These are phyloP conservation scores for Epizoanthus fatuus DNA, from an alignment of 92 coral and sea anemone genomes.

Conservation along the genomic window DNA sequence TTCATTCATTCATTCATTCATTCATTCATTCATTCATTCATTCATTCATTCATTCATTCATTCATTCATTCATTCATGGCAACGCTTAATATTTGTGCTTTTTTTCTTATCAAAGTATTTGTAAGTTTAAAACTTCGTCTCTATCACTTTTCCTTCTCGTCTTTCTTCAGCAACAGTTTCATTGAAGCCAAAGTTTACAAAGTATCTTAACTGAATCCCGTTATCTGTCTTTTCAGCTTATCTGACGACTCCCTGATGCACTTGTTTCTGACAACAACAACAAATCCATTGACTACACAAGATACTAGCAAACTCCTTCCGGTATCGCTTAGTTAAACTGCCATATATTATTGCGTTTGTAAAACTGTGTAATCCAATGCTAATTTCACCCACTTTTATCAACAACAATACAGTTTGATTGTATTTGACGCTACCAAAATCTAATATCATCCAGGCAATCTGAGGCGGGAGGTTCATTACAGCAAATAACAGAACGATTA, in stretches of 20 bases:
- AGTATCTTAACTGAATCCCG: neutral
- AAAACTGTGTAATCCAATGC: conserved; percentile 15
- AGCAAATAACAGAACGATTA: conserved; percentile 7
- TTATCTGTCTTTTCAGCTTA: neutral
- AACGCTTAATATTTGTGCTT: too few relatives aligned
- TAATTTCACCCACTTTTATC: neutral
- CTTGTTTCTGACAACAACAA: neutral
- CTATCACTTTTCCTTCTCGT: too few relatives aligned
- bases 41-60: too few relatives aligned
- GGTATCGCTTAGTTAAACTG: conserved; percentile 8
- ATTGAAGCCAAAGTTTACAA: neutral
- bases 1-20: too few relatives aligned
- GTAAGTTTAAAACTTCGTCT: too few relatives aligned
- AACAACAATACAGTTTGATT: neutral
- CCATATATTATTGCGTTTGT: conserved; percentile 22
- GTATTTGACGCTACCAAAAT: neutral
- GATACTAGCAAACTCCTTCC: conserved; percentile 18
- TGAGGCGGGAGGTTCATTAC: conserved; percentile 1
- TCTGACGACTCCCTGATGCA: neutral
- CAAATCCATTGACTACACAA: neutral
- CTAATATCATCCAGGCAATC: conserved; percentile 13
- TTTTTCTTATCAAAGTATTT: too few relatives aligned
- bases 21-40: too few relatives aligned
- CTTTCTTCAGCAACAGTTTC: too few relatives aligned
- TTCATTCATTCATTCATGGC: too few relatives aligned